Conservation (phyloP, 2,113 vertebrate species). For the Lasiurus borealis region DNA sequence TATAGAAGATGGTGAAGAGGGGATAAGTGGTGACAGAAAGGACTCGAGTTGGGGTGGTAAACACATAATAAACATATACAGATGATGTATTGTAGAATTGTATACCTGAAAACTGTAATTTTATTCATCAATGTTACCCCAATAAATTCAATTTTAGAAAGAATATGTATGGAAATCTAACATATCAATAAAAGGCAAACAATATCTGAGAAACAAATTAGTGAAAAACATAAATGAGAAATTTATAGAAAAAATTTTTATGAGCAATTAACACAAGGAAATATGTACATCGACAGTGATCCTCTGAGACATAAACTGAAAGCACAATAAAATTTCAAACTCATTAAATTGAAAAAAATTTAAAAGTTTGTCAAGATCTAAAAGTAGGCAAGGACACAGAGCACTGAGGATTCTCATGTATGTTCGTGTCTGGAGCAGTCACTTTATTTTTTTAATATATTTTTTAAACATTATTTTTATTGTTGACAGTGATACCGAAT, state of each 20-base stretch:
- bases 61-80: too few relatives aligned
- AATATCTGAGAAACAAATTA: not conserved
- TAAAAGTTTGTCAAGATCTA: not conserved
- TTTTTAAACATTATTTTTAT: too few relatives aligned
- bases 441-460: not conserved
- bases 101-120: too few relatives aligned
- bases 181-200: not conserved
- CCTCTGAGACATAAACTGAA: slow-evolving; percentile 40
- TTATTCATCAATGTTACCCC: too few relatives aligned
- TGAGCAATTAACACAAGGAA: not conserved
- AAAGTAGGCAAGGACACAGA: not conserved
- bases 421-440: not conserved
- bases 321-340: not conserved
- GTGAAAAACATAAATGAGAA: not conserved
- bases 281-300: not conserved
- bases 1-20: not conserved
- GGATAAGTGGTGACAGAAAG: too few relatives aligned
- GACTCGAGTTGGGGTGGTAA: too few relatives aligned
- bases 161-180: not conserved
- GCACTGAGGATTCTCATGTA: not conserved
- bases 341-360: not conserved
- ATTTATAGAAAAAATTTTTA: slow-evolving; percentile 11
- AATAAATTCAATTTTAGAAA: not conserved
- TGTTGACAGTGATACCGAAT: too few relatives aligned
- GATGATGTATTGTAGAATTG: too few relatives aligned